Percentiles rank a stretch among this genome's conserved stretches.
These are phyloP conservation scores for Macrostomum cliftonense DNA, from an alignment of 2,888 invertebrate genomes.

Conservation along the genomic window DNA sequence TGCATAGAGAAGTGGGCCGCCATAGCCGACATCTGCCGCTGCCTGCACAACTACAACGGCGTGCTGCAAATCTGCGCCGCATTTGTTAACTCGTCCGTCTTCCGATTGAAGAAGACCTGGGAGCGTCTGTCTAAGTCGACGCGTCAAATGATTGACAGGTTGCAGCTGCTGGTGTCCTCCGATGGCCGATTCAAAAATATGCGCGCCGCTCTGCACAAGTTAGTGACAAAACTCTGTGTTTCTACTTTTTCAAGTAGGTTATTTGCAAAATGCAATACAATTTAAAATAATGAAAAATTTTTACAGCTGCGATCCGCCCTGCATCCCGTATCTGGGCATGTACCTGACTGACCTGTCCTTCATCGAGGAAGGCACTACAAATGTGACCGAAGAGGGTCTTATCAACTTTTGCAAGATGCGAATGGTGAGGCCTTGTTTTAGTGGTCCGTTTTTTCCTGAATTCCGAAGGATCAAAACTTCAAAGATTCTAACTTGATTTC, in stretches of 20 bases:
- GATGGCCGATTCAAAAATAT: conserved; percentile 69
- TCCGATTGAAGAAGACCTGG: conserved; percentile 69
- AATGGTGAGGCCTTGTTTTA: conserved; percentile 56
- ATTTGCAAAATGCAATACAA: too few relatives aligned
- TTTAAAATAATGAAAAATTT: too few relatives aligned
- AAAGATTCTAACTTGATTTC: too few relatives aligned
- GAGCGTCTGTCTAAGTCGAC: conserved; percentile 81
- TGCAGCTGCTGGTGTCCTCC: conserved; percentile 65
- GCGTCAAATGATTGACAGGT: conserved; percentile 63
- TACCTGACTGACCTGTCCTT: conserved; percentile 73
- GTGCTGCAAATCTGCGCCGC: conserved; percentile 75
- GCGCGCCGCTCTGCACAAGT: conserved; percentile 62
- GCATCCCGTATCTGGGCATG: conserved; percentile 48
- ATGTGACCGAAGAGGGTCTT: conserved; percentile 68
- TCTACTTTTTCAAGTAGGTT: too few relatives aligned
- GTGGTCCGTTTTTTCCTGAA: too few relatives aligned
- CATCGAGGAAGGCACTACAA: conserved; percentile 76
- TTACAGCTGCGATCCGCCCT: conserved; percentile 50
- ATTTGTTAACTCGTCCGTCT: conserved; percentile 63
- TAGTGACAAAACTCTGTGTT: too few relatives aligned
- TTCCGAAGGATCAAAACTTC: too few relatives aligned
- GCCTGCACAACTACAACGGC: conserved; percentile 75
- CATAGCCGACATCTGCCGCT: conserved; percentile 70
- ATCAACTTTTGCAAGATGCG: conserved; percentile 82
- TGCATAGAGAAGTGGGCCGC: conserved; percentile 81